Base-by-base conservation (phyloP, 2,113 vertebrate species). In the Megalops atlanticus region DNA sequence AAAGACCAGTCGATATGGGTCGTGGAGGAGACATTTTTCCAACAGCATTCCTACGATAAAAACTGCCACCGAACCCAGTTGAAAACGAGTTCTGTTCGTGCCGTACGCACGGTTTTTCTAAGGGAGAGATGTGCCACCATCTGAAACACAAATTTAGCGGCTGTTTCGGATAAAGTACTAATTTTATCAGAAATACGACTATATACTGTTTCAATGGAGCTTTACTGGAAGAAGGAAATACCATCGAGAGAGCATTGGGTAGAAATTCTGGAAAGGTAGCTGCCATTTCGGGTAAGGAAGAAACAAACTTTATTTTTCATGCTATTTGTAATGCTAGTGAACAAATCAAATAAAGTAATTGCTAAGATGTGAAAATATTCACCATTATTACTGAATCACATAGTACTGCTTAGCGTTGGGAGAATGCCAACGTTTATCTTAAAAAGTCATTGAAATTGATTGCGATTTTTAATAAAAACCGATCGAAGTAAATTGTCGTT, bases 231-330 rank as follows among this genome's bases (percentile, higher is more conserved):
- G 6, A 64, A 4, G 58, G 43, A 45, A 45, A 14, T 45, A 45
- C 43, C 7, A 6, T 45, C 43, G 6, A 6, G 43, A 45, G 14
- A 45, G 58, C 24, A 64, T 64, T 11, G 58, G 58, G 27, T 31
- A 10, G 49, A 54, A 16, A 54, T 64, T 64, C 58, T 21, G n/a
- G 58, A 64, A 64, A 64, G 58, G n/a, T 31, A 31, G 24, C 58
- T 64, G 11, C 58, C 58, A 64, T 64, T 64, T 64, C n/a, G 58
- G 58, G 58, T 64, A 64, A 64, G 58, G n/a, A 27, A 11, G 58
- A 64, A 64, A 24, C 49, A 54, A 54, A 64, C 58, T 64, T 64
- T n/a, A 64, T n/a, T 64, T 64, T 64, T 1, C 3, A 58, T 64
- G 58, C 24, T n/a, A 31, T 64, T 10, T 64, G 24, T n/a, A 64